These are phyloP conservation scores for Schizothorax lantsangensis DNA, from an alignment of 2,797 vertebrate species.

Conservation along the genomic window DNA sequence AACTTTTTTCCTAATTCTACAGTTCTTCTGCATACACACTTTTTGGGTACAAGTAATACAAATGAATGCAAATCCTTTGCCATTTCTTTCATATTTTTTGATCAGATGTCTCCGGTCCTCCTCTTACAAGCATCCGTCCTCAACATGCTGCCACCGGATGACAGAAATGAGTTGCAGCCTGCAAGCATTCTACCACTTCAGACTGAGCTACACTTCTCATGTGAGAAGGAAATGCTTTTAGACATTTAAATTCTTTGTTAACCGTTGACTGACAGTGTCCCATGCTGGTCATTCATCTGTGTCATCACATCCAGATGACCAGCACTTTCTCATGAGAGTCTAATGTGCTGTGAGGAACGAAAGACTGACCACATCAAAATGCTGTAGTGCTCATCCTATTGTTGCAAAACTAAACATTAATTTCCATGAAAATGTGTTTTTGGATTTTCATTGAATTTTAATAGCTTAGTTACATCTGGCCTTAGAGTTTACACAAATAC, in stretches of 20 bases:
- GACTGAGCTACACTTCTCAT: background rate
- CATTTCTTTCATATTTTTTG: background rate
- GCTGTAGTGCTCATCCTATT: constrained; percentile 46
- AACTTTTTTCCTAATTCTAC: background rate
- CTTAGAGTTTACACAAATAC: constrained; percentile 59
- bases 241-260: constrained; percentile 47
- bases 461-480: constrained; percentile 61
- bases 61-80: background rate
- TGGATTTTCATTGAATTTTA: constrained; percentile 58
- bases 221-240: background rate
- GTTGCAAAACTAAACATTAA: constrained; percentile 68
- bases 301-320: constrained; percentile 67
- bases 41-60: background rate
- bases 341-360: constrained; percentile 59
- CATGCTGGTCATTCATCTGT: constrained; percentile 16
- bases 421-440: constrained; percentile 65
- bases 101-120: background rate
- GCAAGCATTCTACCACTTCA: constrained; percentile 26
- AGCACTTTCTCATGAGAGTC: constrained; percentile 60
- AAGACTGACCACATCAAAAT: constrained; percentile 57
- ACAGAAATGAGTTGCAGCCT: constrained; percentile 16
- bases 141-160: background rate
- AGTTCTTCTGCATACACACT: background rate
- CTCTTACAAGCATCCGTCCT: background rate
- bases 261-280: constrained; percentile 51